Base-by-base conservation (phyloP, 2,797 vertebrate genomes). In the Lithobates sylvaticus region DNA sequence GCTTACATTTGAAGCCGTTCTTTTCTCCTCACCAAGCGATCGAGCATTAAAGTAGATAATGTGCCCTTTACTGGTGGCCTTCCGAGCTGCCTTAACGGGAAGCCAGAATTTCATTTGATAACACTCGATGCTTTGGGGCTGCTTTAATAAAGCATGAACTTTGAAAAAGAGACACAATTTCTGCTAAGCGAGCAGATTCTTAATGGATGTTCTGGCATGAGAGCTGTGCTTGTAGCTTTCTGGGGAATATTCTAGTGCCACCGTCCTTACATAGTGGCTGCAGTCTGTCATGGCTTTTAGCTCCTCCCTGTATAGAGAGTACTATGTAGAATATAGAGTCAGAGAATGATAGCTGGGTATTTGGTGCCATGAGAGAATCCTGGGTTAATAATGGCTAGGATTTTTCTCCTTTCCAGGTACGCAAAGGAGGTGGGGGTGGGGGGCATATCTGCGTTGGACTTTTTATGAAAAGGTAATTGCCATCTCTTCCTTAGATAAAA, bases 61-160 rank as follows among this genome's bases (percentile, higher is more conserved):
- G 44, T 23, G 64, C 42, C 29, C 44, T 50, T 81, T 26, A 54
- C 29, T 32, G 39, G 47, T 26, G 27, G 69, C 34, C 42, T 27
- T 61, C 44, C 72, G 69, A 34, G 44, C 29, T 69, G 39, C 81
- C 29, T 26, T 73, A 54, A 3, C 47, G 2, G 81, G 70, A 50
- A 32, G 58, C 72, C 72, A 83, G 42, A 21, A 50, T 69, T 36
- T 50, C 12, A 68, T 76, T 42, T 61, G 69, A 58, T 54, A 67
- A 27, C 27, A 7, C 42, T 23, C 26, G 50, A 50, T 13, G 74
- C 74, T 72, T n/a, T 69, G 73, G 42, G 78, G 72, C 21, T 68
- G 27, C 71, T 76, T 84, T 70, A 84, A 84, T 77, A 77, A 84
- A 58, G 26, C 36, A 77, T 69, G 42, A 84, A 74, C 54, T 67